Conservation (phyloP, 2,888 invertebrate species). For the Platycnemis pennipes region DNA sequence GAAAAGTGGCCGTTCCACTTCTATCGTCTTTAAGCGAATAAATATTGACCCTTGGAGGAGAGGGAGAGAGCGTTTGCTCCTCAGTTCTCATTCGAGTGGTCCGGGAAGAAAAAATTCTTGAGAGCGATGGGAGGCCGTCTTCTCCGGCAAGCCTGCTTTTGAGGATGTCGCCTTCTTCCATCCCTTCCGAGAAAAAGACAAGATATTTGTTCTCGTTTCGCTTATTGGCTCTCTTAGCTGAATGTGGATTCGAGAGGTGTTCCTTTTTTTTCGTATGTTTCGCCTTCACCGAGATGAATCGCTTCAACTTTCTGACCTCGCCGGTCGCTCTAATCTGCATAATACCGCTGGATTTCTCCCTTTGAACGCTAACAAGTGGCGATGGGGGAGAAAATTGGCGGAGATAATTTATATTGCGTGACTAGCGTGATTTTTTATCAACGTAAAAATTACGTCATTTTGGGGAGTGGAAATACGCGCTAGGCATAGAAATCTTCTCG, state of each 20-base stretch:
- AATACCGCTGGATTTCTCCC: not conserved
- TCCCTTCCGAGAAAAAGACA: not conserved
- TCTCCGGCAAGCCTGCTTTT: not conserved
- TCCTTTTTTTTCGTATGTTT: no score
- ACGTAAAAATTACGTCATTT: not conserved
- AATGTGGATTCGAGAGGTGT: not conserved
- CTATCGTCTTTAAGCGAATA: not conserved
- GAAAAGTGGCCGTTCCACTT: slow-evolving; percentile 27
- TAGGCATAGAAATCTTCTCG: no score
- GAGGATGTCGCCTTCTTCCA: not conserved
- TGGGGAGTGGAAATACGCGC: no score
- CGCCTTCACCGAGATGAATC: not conserved
- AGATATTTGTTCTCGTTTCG: not conserved
- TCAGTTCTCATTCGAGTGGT: not conserved
- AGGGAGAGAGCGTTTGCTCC: not conserved
- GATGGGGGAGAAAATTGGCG: not conserved
- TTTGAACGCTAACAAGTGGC: not conserved
- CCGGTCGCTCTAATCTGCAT: not conserved
- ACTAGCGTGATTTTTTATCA: not conserved
- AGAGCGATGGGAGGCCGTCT: not conserved
- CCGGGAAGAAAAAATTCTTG: not conserved
- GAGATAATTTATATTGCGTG: not conserved
- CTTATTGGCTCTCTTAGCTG: not conserved
- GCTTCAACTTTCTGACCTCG: not conserved
- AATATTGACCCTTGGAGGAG: not conserved